These are phyloP conservation scores for Oligia fasciuncula DNA, from an alignment of 2,888 invertebrate species.

Conservation along the genomic window DNA sequence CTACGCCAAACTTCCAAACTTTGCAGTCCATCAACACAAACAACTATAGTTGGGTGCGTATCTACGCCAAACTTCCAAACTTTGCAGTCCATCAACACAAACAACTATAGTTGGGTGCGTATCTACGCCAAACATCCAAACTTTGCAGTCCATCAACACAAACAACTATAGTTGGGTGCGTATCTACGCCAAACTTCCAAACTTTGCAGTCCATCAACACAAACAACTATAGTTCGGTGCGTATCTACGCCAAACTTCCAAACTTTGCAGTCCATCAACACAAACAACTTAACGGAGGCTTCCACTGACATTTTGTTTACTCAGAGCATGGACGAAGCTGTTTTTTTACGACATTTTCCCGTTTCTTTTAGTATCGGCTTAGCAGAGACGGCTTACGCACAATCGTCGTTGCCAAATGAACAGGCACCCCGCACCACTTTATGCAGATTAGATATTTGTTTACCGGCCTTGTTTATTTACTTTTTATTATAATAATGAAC, in stretches of 20 bases:
- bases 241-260: constrained; percentile 46
- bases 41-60: constrained; percentile 56
- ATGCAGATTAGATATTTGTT: constrained; percentile 67
- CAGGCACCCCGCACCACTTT: constrained; percentile 43
- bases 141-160: constrained; percentile 56
- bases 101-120: constrained; percentile 59
- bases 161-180: constrained; percentile 59
- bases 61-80: constrained; percentile 42
- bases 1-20: constrained; percentile 43
- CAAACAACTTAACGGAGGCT: constrained; percentile 53
- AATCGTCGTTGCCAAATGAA: constrained; percentile 40
- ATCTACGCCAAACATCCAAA: constrained; percentile 45
- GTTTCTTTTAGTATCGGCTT: constrained; percentile 59
- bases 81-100: constrained; percentile 58
- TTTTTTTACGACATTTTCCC: constrained; percentile 61
- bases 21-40: too few species aligned
- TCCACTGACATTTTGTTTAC: constrained; percentile 55
- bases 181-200: constrained; percentile 44
- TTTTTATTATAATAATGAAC: constrained; percentile 51
- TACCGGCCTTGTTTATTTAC: constrained; percentile 58
- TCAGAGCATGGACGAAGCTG: constrained; percentile 37
- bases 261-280: constrained; percentile 58
- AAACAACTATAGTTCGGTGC: constrained; percentile 58
- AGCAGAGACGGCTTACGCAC: constrained; percentile 50
- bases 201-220: constrained; percentile 57